Base-by-base conservation (phyloP, 1,140 invertebrate genomes). In the Hylaeus anthracinus region DNA sequence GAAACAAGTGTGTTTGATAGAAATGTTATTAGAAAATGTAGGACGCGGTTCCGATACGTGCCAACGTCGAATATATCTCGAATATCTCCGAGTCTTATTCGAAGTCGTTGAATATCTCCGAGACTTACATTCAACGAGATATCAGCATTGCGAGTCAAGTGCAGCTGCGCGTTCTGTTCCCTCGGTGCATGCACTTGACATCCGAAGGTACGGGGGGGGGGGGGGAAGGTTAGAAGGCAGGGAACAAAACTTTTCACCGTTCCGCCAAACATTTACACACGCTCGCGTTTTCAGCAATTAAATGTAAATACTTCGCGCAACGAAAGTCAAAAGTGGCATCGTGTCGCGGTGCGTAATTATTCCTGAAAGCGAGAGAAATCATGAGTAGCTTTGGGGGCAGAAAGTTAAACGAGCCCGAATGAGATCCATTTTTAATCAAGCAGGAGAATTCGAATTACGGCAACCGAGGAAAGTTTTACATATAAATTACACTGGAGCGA, bases 121-220 rank as follows among this genome's bases (percentile, higher is more conserved):
- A 58, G 75, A 86, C 79, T 86, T 86, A 80, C 75, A 86, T 86
- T 80, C 73, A 72, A 70, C 80, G 80, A 83, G 74, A 75, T 86
- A 86, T 86, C 72, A 56, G 55, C 76, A 43, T 76, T 58, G 71
- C 61, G 9, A 86, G 81, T 86, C 84, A 83, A 76, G 78, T 76
- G 55, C 84, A 86, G 60, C 80, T 86, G 80, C 51, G 69, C 76
- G 66, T 86, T 85, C 82, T n/a, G 15, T 67, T 86, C 65, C 48
- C 60, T 56, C 55, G 58, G 55, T 65, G 66, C 65, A 45, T 86
- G 84, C 74, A 82, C 81, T 86, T 73, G 56, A 74, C 83, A 70
- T 81, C 78, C 70, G 12, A 75, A 43, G 41, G 55, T 72, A 65
- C 45, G 14, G 26, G 26, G 26, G 0, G 26, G 26, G 26, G 26